Percentiles rank a stretch among this genome's conserved stretches.
These are phyloP conservation scores for Podocnemis expansa DNA, from an alignment of 2,113 vertebrate species.

Conservation along the genomic window DNA sequence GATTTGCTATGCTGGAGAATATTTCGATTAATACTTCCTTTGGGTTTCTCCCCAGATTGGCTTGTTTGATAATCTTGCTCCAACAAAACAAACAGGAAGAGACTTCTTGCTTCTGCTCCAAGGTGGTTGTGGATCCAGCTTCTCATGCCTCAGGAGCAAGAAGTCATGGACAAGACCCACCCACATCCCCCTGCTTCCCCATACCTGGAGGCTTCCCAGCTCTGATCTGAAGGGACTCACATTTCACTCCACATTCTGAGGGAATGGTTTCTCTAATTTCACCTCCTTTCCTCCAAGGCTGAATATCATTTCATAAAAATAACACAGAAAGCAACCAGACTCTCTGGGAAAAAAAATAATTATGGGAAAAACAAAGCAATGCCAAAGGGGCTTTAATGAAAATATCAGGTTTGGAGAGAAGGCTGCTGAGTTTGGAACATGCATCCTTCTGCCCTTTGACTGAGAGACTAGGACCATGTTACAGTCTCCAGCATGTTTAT, in stretches of 20 bases:
- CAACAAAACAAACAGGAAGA: background rate
- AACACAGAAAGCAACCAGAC: background rate
- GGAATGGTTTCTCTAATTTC: fast-evolving
- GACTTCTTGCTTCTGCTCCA: background rate
- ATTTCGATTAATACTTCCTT: background rate
- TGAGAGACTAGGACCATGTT: background rate
- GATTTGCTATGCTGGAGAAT: fast-evolving
- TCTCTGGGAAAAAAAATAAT: background rate
- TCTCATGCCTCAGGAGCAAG: fast-evolving
- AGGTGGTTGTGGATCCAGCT: background rate
- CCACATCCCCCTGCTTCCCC: fast-evolving
- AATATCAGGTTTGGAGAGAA: background rate
- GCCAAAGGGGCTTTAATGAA: background rate
- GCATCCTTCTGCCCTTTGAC: background rate
- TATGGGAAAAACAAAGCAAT: fast-evolving
- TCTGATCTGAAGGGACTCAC: background rate
- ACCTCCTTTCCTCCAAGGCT: background rate
- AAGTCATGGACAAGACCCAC: background rate
- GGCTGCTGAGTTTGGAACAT: background rate
- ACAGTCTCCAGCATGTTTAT: background rate
- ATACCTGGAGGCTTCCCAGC: background rate
- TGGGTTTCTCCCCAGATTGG: background rate
- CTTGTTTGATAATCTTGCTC: background rate
- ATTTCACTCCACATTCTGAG: fast-evolving
- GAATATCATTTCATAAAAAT: background rate